These are phyloP conservation scores for Nysson spinosus DNA, from an alignment of 2,888 invertebrate species.

Conservation along the genomic window DNA sequence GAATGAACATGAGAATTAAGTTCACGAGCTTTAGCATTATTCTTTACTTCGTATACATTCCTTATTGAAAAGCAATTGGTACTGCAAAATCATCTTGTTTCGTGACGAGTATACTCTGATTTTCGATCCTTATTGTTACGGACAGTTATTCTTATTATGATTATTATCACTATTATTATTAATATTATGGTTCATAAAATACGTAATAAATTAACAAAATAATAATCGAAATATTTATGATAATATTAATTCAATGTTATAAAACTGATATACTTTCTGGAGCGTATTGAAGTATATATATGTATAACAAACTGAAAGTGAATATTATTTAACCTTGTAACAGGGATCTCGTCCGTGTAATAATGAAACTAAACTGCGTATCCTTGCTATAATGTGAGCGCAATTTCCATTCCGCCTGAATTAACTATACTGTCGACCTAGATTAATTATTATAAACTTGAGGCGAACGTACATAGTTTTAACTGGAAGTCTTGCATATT, in stretches of 20 bases:
- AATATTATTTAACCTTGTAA: conserved; percentile 35
- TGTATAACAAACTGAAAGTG: conserved; percentile 22
- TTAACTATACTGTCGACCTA: conserved; percentile 60
- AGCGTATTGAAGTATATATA: conserved; percentile 14
- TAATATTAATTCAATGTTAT: conserved; percentile 7
- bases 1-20: conserved; percentile 36
- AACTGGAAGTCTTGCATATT: conserved; percentile 68
- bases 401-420: conserved; percentile 61
- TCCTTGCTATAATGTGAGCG: conserved; percentile 51
- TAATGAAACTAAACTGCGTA: conserved; percentile 39
- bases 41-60: conserved; percentile 41
- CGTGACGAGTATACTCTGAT: conserved; percentile 1
- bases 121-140: conserved; percentile 30
- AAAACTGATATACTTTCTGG: background rate
- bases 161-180: too few species aligned
- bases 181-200: too few species aligned
- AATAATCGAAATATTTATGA: conserved; percentile 8
- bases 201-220: too few species aligned
- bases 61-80: conserved; percentile 6
- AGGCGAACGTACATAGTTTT: conserved; percentile 63
- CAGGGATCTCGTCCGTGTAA: conserved; percentile 36
- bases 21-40: conserved; percentile 30
- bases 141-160: background rate
- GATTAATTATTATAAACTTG: conserved; percentile 60
- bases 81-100: conserved; percentile 15